Evolutionary conservation across 2,888 invertebrate genomes (phyloP), one percentile per base, ranked within the genome.

Genomic region (Lochmaea capreae): DNA sequence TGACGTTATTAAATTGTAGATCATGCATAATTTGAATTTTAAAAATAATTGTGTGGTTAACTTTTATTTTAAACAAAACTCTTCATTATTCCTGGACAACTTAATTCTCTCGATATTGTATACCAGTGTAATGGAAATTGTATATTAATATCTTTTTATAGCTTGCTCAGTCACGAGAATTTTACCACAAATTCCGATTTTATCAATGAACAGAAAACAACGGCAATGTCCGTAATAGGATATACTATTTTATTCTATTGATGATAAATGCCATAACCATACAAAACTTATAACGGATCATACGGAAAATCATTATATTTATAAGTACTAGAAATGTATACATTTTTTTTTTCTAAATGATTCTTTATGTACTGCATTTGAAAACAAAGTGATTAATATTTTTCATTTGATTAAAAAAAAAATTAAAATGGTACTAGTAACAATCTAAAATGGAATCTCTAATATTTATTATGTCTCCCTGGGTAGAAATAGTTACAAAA

Each of bases 121-220:
- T 69, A 46, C 46, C 33, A n/a, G 68, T 62, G 6, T 69, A 61
- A 62, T 61, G 59, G 52, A 69, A 39, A 39, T 39, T 39, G 52
- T 69, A 63, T 69, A 63, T 69, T 54, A 69, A 69, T 69, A 69
- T 63, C 69, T 69, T 69, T 69, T 69, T 69, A 62, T 63, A 43
- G 49, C 61, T 18, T 12, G n/a, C 22, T 26, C 18, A 52, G 69
- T 69, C 69, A 69, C 69, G 69, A 67, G 54, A 62, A 63, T 16
- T 62, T 63, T 46, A 69, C 69, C 63, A 69, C 69, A 69, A 69
- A 63, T 63, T 69, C 54, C 54, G 52, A 63, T 69, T 69, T 69
- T 63, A 69, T 69, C 63, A 69, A 69, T 69, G 69, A 69, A 69
- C 33, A 69, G 43, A 67, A 67, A 67, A 67, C 58, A 43, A 58